Percentiles rank a stretch among this genome's conserved stretches.
These are phyloP conservation scores for Chamaetylas fuelleborni DNA, from an alignment of 2,113 vertebrate species.

Conservation along the genomic window DNA sequence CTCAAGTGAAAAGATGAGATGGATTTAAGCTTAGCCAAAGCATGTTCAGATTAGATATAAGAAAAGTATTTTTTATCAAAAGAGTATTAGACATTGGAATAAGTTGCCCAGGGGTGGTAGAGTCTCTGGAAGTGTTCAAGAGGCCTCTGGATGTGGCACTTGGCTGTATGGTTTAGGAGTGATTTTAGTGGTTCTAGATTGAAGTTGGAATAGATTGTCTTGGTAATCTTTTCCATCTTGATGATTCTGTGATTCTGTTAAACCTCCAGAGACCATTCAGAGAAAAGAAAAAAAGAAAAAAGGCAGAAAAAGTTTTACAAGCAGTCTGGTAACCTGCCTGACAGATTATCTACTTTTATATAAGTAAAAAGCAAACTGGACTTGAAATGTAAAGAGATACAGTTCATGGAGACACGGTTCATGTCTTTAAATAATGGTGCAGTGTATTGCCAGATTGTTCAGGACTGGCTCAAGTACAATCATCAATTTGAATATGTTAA, in stretches of 20 bases:
- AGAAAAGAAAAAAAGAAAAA: neutral
- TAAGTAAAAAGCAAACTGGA: neutral
- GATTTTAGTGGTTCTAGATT: neutral
- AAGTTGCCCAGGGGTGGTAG: neutral
- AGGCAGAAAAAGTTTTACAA: neutral
- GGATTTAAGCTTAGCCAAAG: neutral
- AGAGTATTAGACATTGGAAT: neutral
- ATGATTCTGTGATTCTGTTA: neutral
- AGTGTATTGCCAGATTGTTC: neutral
- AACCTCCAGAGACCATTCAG: neutral
- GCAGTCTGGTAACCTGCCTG: neutral
- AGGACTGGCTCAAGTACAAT: neutral
- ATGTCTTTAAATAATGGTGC: neutral
- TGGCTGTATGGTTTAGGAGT: neutral
- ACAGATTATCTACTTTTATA: conserved; percentile 1
- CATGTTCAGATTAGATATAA: neutral
- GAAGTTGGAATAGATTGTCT: neutral
- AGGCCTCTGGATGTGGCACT: neutral
- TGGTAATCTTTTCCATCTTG: neutral
- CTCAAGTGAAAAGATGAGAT: neutral
- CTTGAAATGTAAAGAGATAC: neutral
- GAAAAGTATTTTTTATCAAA: neutral
- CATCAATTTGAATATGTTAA: conserved; percentile 5
- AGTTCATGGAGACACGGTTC: neutral
- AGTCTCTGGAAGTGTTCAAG: neutral